These are phyloP conservation scores for Pempheris klunzingeri DNA, from an alignment of 2,797 vertebrate species.

Conservation along the genomic window DNA sequence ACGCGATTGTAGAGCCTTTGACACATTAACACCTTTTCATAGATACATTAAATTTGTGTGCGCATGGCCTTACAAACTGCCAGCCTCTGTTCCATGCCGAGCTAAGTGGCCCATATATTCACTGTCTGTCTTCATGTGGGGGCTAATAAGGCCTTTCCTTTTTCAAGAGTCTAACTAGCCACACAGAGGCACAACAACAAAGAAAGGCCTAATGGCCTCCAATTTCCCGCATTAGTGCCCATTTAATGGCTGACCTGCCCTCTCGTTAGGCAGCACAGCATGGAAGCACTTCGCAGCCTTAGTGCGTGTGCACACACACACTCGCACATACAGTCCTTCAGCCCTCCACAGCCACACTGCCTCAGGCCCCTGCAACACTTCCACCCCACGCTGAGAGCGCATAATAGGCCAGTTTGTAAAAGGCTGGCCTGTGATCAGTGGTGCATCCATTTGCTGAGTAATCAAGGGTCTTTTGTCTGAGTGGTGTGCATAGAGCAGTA, in stretches of 20 bases:
- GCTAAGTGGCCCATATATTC: slow-evolving; percentile 71
- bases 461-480: slow-evolving; percentile 74
- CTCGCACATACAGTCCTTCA: slow-evolving; percentile 43
- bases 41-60: not conserved
- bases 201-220: slow-evolving; percentile 83
- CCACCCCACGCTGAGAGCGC: slow-evolving; percentile 77
- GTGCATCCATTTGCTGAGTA: slow-evolving; percentile 78
- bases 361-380: slow-evolving; percentile 71
- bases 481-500: slow-evolving; percentile 44
- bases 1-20: not conserved
- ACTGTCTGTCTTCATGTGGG: slow-evolving; percentile 68
- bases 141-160: slow-evolving; percentile 83
- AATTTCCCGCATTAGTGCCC: slow-evolving; percentile 86
- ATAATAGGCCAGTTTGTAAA: slow-evolving; percentile 79
- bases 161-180: slow-evolving; percentile 76
- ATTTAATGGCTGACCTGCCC: slow-evolving; percentile 86
- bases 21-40: slow-evolving; percentile 8
- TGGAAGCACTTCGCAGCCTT: slow-evolving; percentile 76
- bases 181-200: slow-evolving; percentile 81
- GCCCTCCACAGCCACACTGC: slow-evolving; percentile 56
- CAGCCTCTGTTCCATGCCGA: slow-evolving; percentile 40
- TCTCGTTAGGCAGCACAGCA: slow-evolving; percentile 82
- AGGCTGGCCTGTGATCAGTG: slow-evolving; percentile 74
- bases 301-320: slow-evolving; percentile 23
- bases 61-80: not conserved